Base-by-base conservation (phyloP, 2,113 vertebrate genomes). In the Tichodroma muraria region DNA sequence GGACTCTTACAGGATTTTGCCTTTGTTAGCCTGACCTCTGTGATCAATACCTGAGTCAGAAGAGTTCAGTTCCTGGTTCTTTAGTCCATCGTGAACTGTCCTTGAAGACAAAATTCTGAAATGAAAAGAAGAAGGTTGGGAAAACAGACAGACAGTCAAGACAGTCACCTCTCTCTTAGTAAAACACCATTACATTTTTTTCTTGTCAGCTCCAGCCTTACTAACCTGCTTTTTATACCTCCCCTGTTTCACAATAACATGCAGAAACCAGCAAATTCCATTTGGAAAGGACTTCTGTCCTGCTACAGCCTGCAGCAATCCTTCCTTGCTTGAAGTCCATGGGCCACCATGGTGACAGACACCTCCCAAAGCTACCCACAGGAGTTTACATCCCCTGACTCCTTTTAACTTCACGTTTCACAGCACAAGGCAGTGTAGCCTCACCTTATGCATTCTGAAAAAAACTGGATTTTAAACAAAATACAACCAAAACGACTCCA, bases 1-100 rank as follows among this genome's bases (percentile, higher is more conserved):
- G 38, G 90, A 47, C 30, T 44, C 12, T 6, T 44, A 50, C 6
- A 87, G 72, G 60, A 66, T 53, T 83, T 70, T 72, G 44, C 6
- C 53, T 89, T 75, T 70, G 80, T 52, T 38, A 70, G 59, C 47
- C 63, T 63, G 64, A 68, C 19, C 59, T 66, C 59, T 44, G 75
- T 65, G 59, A 85, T 73, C 82, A 75, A 35, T 97, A 98, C 98
- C 97, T 96, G 98, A 97, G 38, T 98, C 97, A 82, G 97, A 77
- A 22, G 98, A 95, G 80, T 98, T 98, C 83, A 97, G 72, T 35
- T 98, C 97, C 94, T 98, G 98, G 91, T 95, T 98, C 93, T 97
- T 98, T 25, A 98, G 94, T 60, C 97, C 97, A 40, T 98, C 97
- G 22, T 97, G 97, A 88, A 97, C 96, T 88, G 97, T 93, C 38